phyloP scores from a whole-genome alignment of 2,113 vertebrate species.

The Amazona vittata region DNA sequence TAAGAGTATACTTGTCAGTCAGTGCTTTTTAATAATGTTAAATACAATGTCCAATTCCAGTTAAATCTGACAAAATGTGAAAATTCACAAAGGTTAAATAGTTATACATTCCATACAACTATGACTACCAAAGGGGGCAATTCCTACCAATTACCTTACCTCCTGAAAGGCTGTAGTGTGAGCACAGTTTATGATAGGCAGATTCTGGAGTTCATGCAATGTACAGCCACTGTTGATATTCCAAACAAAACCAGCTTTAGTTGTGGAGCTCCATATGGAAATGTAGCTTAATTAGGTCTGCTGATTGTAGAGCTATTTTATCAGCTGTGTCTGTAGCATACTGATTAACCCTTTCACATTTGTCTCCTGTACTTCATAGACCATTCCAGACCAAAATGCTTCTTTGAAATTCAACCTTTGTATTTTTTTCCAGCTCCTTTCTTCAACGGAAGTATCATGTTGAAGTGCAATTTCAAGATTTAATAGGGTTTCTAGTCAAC shows the following conservation, averaged over 20 bases:
- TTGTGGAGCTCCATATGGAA: neutral
- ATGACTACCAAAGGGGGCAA: neutral
- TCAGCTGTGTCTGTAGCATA: neutral
- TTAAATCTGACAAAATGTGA: neutral
- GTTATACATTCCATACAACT: neutral
- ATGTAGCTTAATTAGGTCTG: neutral
- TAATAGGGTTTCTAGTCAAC: neutral
- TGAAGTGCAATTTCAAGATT: neutral
- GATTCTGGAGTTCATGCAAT: neutral
- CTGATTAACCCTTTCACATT: neutral
- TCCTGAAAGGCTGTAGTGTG: neutral
- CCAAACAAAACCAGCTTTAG: neutral
- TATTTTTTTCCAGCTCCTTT: neutral
- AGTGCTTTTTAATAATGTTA: neutral
- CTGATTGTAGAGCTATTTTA: neutral
- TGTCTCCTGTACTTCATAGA: neutral
- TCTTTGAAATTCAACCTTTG: neutral
- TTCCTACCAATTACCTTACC: neutral
- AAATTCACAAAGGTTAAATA: neutral
- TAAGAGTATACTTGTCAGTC: neutral
- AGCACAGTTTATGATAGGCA: neutral
- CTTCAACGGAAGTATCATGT: neutral
- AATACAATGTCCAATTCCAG: neutral
- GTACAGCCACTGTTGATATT: neutral
- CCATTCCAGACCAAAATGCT: neutral